phyloP scores from a whole-genome alignment of 2,113 vertebrate species.

The Athene noctua region DNA sequence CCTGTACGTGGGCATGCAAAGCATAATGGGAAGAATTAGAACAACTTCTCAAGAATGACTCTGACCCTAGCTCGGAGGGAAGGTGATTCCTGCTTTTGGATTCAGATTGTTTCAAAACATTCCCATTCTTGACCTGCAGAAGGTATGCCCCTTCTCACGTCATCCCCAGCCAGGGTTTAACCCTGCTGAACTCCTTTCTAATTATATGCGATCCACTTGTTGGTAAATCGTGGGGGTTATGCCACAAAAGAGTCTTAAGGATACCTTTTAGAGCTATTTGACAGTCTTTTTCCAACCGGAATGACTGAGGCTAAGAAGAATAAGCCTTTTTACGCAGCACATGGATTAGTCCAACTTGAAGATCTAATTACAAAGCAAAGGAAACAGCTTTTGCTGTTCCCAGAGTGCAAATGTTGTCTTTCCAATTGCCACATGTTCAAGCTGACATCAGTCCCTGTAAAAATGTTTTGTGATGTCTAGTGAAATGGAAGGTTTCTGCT shows the following conservation, averaged over 20 bases:
- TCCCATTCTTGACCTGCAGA: background rate
- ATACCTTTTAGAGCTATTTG: background rate
- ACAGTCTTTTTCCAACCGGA: background rate
- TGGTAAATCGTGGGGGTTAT: background rate
- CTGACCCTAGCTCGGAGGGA: background rate
- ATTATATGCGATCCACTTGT: background rate
- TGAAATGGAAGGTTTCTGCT: background rate
- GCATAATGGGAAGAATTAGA: background rate
- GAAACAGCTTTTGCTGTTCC: constrained; percentile 12
- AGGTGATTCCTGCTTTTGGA: background rate
- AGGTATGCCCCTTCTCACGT: fast-evolving
- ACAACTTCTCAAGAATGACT: background rate
- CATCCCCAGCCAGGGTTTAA: background rate
- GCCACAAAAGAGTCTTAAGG: background rate
- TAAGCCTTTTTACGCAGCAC: background rate
- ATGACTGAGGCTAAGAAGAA: background rate
- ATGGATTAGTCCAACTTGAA: background rate
- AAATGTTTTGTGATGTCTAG: background rate
- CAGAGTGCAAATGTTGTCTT: background rate
- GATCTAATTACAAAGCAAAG: constrained; percentile 13
- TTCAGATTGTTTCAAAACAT: background rate
- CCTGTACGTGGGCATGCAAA: background rate
- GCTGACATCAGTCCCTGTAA: background rate
- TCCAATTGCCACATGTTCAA: constrained; percentile 29
- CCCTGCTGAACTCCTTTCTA: background rate